These are phyloP conservation scores for Patella depressa DNA, from an alignment of 2,888 invertebrate genomes.

Conservation along the genomic window DNA sequence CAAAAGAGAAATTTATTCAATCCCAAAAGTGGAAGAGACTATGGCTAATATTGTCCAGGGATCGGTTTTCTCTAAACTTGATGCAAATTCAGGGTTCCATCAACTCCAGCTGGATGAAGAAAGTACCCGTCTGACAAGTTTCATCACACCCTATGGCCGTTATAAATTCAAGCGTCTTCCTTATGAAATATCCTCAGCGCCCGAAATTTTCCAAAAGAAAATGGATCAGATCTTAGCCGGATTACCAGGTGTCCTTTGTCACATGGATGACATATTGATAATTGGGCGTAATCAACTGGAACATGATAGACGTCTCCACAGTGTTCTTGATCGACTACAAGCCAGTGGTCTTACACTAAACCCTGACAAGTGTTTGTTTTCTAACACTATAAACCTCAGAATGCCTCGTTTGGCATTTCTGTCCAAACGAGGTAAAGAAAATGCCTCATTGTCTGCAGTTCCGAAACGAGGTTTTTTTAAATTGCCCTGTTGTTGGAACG, in stretches of 20 bases:
- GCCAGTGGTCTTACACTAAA: conserved; percentile 29
- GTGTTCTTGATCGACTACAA: conserved; percentile 14
- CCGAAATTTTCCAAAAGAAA: conserved; percentile 70
- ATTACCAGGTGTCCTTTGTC: conserved; percentile 30
- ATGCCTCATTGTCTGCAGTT: too few relatives aligned
- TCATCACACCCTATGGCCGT: conserved; percentile 43
- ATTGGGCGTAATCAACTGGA: conserved; percentile 14
- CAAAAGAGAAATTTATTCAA: conserved; percentile 19
- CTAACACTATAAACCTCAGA: too few relatives aligned
- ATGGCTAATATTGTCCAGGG: conserved; percentile 23
- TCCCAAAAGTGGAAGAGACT: conserved; percentile 27
- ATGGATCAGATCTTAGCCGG: conserved; percentile 49
- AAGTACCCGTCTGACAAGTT: conserved; percentile 33
- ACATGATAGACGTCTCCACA: conserved; percentile 22
- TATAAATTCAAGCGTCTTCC: conserved; percentile 38
- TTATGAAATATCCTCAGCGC: conserved; percentile 63
- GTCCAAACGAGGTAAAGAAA: too few relatives aligned
- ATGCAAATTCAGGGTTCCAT: conserved; percentile 29
- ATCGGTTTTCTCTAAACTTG: conserved; percentile 25
- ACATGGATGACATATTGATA: conserved; percentile 39
- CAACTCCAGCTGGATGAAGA: conserved; percentile 22
- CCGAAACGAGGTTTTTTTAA: too few relatives aligned
- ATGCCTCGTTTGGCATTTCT: too few relatives aligned
- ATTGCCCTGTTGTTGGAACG: too few relatives aligned
- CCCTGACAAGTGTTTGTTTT: conserved; percentile 33